Percentiles rank a stretch among this genome's conserved stretches.
Evolutionary conservation across 1,140 invertebrate species (phyloP).

Genomic region (Bombus affinis): DNA sequence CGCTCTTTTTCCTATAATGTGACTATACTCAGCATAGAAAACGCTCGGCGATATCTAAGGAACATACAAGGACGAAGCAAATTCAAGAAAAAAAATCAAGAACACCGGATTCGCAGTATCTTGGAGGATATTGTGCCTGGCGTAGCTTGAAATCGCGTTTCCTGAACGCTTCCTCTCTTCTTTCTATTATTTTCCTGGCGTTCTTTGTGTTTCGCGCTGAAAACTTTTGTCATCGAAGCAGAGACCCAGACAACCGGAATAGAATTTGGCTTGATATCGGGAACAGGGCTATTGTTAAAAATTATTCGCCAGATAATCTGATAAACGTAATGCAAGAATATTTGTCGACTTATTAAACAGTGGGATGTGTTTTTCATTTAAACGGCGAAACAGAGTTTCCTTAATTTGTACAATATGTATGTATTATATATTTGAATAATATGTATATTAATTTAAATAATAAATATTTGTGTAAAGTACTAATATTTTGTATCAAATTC

Average conservation of each 20-base stretch:
- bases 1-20: background rate
- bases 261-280: constrained; percentile 20
- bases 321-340: background rate
- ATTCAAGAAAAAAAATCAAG: constrained; percentile 55
- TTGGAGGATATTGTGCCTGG: constrained; percentile 43
- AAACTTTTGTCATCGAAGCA: constrained; percentile 28
- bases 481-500: no score
- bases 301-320: background rate
- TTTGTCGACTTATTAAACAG: constrained; percentile 1
- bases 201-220: constrained; percentile 44
- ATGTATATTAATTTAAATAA: no score
- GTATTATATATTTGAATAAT: no score
- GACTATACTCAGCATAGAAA: background rate
- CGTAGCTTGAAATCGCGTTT: constrained; percentile 57
- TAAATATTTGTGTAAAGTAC: no score
- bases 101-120: constrained; percentile 41
- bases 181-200: constrained; percentile 59
- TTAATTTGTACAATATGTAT: background rate
- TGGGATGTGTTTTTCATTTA: background rate
- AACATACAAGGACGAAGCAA: background rate
- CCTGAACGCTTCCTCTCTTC: constrained; percentile 19
- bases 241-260: background rate
- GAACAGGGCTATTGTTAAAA: background rate
- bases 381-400: background rate
- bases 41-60: constrained; percentile 7